These are phyloP conservation scores for Hippolais icterina DNA, from an alignment of 2,113 vertebrate species.

Conservation along the genomic window DNA sequence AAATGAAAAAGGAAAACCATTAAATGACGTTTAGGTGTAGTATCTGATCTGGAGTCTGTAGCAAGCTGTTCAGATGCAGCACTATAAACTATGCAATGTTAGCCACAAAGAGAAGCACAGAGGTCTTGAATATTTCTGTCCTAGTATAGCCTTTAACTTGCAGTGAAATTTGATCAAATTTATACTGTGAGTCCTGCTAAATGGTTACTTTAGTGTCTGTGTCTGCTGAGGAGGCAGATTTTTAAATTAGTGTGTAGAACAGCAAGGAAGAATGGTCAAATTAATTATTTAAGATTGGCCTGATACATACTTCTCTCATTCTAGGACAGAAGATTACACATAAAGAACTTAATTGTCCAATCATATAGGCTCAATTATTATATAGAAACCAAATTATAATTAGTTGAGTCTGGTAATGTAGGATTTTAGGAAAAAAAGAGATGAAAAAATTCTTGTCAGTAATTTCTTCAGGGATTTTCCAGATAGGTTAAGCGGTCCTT, in stretches of 20 bases:
- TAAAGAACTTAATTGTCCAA: background rate
- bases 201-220: background rate
- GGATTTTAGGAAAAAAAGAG: background rate
- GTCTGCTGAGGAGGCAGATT: slow-evolving; percentile 1
- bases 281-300: slow-evolving; percentile 22
- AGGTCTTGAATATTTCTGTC: background rate
- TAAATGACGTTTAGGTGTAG: background rate
- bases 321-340: background rate
- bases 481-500: background rate
- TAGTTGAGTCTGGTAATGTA: background rate
- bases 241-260: background rate
- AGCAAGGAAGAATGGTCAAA: background rate
- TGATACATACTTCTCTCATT: background rate
- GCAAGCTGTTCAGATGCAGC: background rate
- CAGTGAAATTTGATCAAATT: background rate
- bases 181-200: background rate
- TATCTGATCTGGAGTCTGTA: background rate
- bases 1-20: background rate
- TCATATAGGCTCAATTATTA: background rate
- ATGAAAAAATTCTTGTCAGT: background rate
- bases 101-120: background rate
- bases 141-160: background rate
- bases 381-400: background rate
- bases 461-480: background rate
- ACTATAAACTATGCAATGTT: background rate